These are phyloP conservation scores for Montipora capitata DNA, from an alignment of 92 coral and sea anemone genomes.

Conservation along the genomic window DNA sequence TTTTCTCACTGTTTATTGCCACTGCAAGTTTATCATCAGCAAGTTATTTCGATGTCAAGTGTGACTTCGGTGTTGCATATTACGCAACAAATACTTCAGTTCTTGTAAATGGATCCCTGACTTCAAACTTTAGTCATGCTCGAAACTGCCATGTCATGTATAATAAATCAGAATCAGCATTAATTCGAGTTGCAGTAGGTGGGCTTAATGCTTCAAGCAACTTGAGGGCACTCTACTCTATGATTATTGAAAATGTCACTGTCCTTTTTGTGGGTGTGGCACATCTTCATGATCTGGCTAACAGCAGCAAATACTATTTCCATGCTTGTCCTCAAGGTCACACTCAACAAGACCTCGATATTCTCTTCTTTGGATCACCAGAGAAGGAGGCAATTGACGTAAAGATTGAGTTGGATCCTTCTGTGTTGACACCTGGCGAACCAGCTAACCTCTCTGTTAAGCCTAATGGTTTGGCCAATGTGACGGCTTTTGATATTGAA, in stretches of 20 bases:
- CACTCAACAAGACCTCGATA: constrained; percentile 15
- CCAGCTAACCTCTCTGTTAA: constrained; percentile 67
- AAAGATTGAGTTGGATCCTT: constrained; percentile 79
- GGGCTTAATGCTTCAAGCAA: constrained; percentile 47
- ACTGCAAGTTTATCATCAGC: neutral
- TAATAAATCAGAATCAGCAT: constrained; percentile 44
- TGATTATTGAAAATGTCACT: constrained; percentile 72
- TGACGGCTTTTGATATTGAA: constrained; percentile 81
- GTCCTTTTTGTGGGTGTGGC: constrained; percentile 83
- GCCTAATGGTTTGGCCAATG: constrained; percentile 78
- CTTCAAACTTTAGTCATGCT: constrained; percentile 72
- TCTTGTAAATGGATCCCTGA: constrained; percentile 55
- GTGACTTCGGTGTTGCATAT: constrained; percentile 77
- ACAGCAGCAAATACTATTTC: constrained; percentile 67
- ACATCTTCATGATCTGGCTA: constrained; percentile 45
- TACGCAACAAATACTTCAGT: constrained; percentile 44
- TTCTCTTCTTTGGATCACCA: constrained; percentile 80
- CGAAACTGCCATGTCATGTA: constrained; percentile 71
- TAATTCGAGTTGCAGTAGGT: constrained; percentile 69
- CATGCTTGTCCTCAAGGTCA: constrained; percentile 78
- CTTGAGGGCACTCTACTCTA: constrained; percentile 67
- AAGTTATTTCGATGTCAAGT: constrained; percentile 55
- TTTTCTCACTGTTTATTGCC: neutral
- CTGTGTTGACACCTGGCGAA: constrained; percentile 73
- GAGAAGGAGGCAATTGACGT: constrained; percentile 70